phyloP scores from a whole-genome alignment of 2,797 vertebrate species.

The Acestrorhynchus altus region DNA sequence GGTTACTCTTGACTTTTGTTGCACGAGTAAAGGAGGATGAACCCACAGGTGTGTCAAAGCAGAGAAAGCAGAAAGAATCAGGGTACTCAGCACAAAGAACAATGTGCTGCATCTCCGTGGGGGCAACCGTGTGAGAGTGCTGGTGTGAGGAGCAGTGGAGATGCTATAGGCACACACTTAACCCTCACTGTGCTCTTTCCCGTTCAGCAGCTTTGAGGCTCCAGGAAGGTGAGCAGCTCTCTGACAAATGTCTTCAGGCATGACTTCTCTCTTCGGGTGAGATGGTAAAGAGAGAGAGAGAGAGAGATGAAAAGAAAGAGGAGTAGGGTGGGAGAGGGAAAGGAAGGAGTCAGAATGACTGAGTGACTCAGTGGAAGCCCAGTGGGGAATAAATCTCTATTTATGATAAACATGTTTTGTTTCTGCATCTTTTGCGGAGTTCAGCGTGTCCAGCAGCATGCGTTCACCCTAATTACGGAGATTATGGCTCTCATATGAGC shows the following conservation, averaged over 20 bases:
- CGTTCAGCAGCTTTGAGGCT: slow-evolving; percentile 29
- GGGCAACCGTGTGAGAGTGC: not conserved
- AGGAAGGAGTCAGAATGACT: slow-evolving; percentile 33
- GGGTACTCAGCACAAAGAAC: slow-evolving; percentile 26
- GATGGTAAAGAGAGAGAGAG: slow-evolving; percentile 28
- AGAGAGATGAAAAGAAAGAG: slow-evolving; percentile 40
- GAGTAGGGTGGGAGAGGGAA: slow-evolving; percentile 15
- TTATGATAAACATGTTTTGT: slow-evolving; percentile 51
- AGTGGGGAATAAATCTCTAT: slow-evolving; percentile 50
- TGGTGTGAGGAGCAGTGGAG: not conserved
- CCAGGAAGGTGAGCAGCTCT: slow-evolving; percentile 43
- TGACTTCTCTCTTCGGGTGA: slow-evolving; percentile 17
- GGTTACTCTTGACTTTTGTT: slow-evolving; percentile 14
- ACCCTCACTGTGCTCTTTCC: slow-evolving; percentile 21
- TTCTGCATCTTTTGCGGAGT: slow-evolving; percentile 11
- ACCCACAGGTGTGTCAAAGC: not conserved
- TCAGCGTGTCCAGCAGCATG: slow-evolving; percentile 42
- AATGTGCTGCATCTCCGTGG: not conserved
- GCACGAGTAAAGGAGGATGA: not conserved
- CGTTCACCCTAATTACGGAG: slow-evolving; percentile 42
- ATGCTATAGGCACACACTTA: slow-evolving; percentile 21
- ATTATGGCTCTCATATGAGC: slow-evolving; percentile 36
- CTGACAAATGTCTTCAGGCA: slow-evolving; percentile 27
- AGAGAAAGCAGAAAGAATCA: not conserved
- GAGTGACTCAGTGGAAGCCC: slow-evolving; percentile 47